These are phyloP conservation scores for Plebejus melissa DNA, from an alignment of 2,888 invertebrate species.

Conservation along the genomic window DNA sequence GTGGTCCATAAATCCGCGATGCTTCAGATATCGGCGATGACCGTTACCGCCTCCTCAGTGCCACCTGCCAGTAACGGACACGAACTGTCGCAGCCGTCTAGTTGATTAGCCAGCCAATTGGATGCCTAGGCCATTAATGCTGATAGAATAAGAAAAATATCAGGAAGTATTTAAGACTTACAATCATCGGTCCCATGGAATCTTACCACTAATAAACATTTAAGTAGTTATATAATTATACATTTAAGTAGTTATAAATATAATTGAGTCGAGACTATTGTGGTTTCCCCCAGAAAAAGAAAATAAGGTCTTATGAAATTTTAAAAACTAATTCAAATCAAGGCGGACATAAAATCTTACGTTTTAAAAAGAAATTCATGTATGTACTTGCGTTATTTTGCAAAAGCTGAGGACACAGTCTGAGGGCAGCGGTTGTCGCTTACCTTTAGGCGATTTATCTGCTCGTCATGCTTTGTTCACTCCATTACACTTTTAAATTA, in stretches of 20 bases:
- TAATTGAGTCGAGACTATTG: too few species aligned
- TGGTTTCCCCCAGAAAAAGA: too few species aligned
- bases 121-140: background rate
- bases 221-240: too few species aligned
- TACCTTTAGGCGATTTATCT: background rate
- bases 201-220: too few species aligned
- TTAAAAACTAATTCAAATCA: too few species aligned
- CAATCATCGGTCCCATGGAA: too few species aligned
- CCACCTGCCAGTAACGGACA: background rate
- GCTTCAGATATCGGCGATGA: constrained; percentile 2
- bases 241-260: too few species aligned
- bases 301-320: too few species aligned
- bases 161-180: too few species aligned
- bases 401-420: background rate
- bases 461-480: background rate
- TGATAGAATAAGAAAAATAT: too few species aligned
- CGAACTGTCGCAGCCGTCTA: background rate
- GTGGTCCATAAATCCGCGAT: constrained; percentile 7
- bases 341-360: background rate
- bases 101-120: background rate
- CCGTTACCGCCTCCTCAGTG: constrained; percentile 5
- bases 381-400: background rate
- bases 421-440: background rate
- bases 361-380: background rate
- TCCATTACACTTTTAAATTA: background rate